phyloP scores from a whole-genome alignment of 2,888 invertebrate genomes.

The Lasius platythorax region DNA sequence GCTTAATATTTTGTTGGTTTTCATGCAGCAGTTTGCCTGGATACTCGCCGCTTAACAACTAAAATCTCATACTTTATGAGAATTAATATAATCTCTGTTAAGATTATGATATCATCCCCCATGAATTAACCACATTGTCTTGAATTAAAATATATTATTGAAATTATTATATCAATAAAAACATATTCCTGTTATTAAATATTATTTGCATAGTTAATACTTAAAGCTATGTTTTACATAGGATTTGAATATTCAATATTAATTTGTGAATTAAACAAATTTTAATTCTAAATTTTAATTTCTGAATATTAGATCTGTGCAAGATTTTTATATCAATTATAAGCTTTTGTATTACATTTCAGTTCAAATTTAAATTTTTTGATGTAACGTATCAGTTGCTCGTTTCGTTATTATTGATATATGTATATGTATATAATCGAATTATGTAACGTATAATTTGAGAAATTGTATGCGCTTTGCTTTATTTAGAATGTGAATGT shows the following conservation, averaged over 20 bases:
- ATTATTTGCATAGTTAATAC: conserved; percentile 10
- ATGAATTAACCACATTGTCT: conserved; percentile 79
- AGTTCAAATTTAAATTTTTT: not conserved
- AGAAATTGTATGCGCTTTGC: conserved; percentile 18
- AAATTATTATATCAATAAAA: not conserved
- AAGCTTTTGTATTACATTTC: not conserved
- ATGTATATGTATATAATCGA: not conserved
- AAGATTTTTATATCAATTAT: not conserved
- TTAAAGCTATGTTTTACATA: conserved; percentile 32
- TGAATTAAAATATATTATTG: conserved; percentile 56
- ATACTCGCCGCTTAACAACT: conserved; percentile 76
- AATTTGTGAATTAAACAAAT: conserved; percentile 6
- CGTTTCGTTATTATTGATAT: not conserved
- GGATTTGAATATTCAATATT: not conserved
- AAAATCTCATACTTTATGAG: conserved; percentile 72
- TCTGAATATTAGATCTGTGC: not conserved
- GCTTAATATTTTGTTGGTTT: conserved; percentile 66
- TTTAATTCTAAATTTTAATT: not conserved
- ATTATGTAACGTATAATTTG: not conserved
- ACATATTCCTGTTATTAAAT: conserved; percentile 16
- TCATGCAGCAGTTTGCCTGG: conserved; percentile 69
- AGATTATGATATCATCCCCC: conserved; percentile 62
- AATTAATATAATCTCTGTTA: conserved; percentile 63
- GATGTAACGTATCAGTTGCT: not conserved
- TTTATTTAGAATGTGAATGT: conserved; percentile 20